These are phyloP conservation scores for Willisornis vidua DNA, from an alignment of 2,113 vertebrate genomes.

Conservation along the genomic window DNA sequence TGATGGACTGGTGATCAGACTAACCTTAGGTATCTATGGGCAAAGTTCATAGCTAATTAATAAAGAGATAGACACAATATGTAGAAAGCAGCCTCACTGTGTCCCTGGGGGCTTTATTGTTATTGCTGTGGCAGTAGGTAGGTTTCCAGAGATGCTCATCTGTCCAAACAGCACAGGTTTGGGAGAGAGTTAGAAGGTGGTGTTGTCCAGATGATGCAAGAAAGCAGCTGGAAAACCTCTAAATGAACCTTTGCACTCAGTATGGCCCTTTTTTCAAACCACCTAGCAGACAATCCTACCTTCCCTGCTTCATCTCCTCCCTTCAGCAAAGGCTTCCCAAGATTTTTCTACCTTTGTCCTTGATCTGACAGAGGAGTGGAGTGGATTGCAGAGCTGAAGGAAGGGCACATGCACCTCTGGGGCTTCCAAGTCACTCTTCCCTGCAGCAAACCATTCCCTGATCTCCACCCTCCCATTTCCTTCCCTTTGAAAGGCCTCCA, in stretches of 20 bases:
- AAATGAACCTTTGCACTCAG: not conserved
- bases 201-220: not conserved
- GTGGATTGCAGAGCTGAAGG: not conserved
- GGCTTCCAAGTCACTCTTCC: not conserved
- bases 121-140: not conserved
- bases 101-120: not conserved
- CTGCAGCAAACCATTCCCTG: not conserved
- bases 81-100: not conserved
- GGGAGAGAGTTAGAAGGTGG: not conserved
- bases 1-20: not conserved
- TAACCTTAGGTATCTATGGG: not conserved
- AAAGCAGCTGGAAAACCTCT: not conserved
- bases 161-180: not conserved
- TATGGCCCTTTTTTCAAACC: not conserved
- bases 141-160: not conserved
- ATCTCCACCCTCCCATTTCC: not conserved
- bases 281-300: not conserved
- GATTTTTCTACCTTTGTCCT: not conserved
- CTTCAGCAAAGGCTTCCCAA: not conserved
- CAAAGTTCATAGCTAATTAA: slow-evolving; percentile 12
- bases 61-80: not conserved
- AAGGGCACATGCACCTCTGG: not conserved
- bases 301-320: not conserved
- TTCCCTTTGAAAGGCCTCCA: slow-evolving; percentile 13
- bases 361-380: not conserved